phyloP scores from a whole-genome alignment of 2,113 vertebrate species.

The Tragelaphus buxtoni region DNA sequence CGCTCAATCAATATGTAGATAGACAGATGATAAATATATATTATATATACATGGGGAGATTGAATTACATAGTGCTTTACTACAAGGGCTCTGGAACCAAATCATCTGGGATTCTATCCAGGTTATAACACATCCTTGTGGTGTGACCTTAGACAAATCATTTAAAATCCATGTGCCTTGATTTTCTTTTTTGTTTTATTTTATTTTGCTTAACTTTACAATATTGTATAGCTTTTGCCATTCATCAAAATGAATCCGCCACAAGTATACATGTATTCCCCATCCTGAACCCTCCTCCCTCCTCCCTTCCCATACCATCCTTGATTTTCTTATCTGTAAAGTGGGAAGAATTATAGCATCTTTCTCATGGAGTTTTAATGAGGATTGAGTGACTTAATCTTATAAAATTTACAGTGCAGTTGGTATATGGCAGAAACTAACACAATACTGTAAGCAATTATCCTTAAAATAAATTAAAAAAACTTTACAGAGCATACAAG shows the following conservation, averaged over 20 bases:
- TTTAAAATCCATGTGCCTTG: not conserved
- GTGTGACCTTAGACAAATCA: not conserved
- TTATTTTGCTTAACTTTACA: too few species aligned
- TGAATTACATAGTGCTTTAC: not conserved
- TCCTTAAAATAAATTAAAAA: not conserved
- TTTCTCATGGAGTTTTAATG: not conserved
- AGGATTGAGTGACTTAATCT: not conserved
- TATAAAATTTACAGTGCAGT: not conserved
- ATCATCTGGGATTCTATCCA: not conserved
- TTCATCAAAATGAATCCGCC: too few species aligned
- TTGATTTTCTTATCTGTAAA: not conserved
- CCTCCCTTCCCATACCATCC: too few species aligned
- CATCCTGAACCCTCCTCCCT: too few species aligned
- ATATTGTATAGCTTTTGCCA: too few species aligned
- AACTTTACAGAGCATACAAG: not conserved
- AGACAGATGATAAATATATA: not conserved
- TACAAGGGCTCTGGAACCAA: not conserved
- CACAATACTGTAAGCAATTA: not conserved
- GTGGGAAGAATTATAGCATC: not conserved
- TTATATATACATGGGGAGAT: not conserved
- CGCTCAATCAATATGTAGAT: not conserved
- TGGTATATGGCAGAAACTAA: not conserved
- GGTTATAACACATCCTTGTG: not conserved
- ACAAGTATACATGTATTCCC: too few species aligned
- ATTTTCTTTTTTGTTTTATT: too few species aligned